A percentile compares a stretch with the other conserved stretches of the same genome.
Evolutionary conservation across 2,888 invertebrate genomes (phyloP).

Genomic region (Tetrapedia diversipes): DNA sequence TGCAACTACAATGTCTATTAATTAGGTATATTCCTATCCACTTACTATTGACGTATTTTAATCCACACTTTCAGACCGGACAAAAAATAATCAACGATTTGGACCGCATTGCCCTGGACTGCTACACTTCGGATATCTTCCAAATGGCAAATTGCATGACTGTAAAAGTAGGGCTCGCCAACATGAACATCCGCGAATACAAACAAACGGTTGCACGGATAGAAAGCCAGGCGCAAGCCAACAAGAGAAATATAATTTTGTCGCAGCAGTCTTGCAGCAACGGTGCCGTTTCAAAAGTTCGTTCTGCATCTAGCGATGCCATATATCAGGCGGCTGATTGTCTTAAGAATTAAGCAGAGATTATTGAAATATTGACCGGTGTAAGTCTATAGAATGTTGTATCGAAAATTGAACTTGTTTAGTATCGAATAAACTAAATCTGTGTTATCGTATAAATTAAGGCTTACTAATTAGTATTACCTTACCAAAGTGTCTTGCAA

Average conservation of each 20-base stretch:
- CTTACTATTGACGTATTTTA: too few species aligned
- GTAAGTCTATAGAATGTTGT: neutral
- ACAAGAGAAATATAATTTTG: neutral
- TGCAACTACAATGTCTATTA: too few species aligned
- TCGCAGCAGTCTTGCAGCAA: neutral
- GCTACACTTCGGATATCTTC: slow-evolving; percentile 22
- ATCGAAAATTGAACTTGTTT: neutral
- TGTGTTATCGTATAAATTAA: neutral
- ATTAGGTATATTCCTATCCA: too few species aligned
- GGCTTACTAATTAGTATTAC: neutral
- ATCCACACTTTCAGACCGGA: slow-evolving; percentile 65
- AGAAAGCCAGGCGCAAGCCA: neutral
- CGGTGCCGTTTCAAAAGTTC: neutral
- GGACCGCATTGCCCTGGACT: slow-evolving; percentile 36
- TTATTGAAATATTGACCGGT: neutral
- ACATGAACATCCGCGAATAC: slow-evolving; percentile 12
- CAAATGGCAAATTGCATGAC: slow-evolving; percentile 50
- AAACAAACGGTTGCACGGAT: neutral
- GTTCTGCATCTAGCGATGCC: neutral
- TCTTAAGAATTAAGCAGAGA: neutral
- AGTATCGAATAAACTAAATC: neutral
- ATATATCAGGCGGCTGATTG: slow-evolving; percentile 20
- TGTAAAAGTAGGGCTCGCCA: slow-evolving; percentile 19
- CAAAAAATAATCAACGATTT: slow-evolving; percentile 58
- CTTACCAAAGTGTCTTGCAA: too few species aligned